phyloP scores from a whole-genome alignment of 2,113 vertebrate species.

The Cavia aperea region DNA sequence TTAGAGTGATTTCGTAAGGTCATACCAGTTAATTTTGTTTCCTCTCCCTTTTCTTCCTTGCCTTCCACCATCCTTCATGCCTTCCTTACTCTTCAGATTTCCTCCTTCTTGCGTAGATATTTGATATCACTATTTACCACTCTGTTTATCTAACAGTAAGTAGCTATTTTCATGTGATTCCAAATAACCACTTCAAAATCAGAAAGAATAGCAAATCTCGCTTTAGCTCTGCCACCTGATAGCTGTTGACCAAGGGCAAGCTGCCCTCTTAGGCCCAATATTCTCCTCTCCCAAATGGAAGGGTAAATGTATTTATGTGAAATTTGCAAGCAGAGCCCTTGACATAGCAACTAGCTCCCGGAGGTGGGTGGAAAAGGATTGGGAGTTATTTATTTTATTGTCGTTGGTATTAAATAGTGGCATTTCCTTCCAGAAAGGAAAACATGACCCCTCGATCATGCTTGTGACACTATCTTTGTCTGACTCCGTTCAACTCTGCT shows the following conservation, averaged over 20 bases:
- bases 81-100: no score
- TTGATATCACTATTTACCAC: not conserved
- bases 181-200: not conserved
- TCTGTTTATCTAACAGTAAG: not conserved
- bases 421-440: conserved; percentile 6
- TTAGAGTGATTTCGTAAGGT: not conserved
- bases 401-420: not conserved
- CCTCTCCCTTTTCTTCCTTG: not conserved
- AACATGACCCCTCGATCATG: not conserved
- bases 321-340: not conserved
- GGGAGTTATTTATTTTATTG: not conserved
- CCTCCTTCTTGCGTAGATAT: not conserved
- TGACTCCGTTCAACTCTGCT: not conserved
- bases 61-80: accelerated
- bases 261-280: not conserved
- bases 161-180: not conserved
- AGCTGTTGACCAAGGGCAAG: not conserved
- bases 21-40: not conserved
- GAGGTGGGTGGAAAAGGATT: not conserved
- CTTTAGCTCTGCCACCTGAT: not conserved
- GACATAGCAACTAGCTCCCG: not conserved
- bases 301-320: not conserved
- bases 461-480: not conserved
- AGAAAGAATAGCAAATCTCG: not conserved
- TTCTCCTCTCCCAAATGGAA: not conserved